Evolutionary conservation across 2,797 vertebrate species (phyloP).

Genomic region (Cryptoprocta ferox): DNA sequence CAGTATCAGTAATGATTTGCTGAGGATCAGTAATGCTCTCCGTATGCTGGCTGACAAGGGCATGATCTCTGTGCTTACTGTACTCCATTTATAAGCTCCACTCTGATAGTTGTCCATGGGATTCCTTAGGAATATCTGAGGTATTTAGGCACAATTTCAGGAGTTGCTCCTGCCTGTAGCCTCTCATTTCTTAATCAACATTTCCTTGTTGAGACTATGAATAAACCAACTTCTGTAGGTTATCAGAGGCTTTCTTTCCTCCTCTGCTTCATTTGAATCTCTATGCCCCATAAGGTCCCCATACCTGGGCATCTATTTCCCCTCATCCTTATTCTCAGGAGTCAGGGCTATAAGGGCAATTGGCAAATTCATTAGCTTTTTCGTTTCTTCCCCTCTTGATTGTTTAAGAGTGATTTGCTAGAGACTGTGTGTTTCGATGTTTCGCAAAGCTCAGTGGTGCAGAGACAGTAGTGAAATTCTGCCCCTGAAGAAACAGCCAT

Average conservation of each 20-base stretch:
- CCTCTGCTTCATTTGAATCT: neutral
- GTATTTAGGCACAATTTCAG: slow-evolving; percentile 50
- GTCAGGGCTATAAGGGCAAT: neutral
- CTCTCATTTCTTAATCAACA: slow-evolving; percentile 52
- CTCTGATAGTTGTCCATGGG: neutral
- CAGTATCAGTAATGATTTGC: slow-evolving; percentile 74
- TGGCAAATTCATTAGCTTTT: neutral
- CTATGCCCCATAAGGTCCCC: neutral
- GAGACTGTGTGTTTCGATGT: neutral
- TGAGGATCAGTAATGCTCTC: slow-evolving; percentile 69
- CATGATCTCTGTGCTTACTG: neutral
- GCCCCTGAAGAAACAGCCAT: neutral
- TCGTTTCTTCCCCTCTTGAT: neutral
- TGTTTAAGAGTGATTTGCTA: slow-evolving; percentile 40
- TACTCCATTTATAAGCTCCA: slow-evolving; percentile 59
- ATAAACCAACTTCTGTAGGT: neutral
- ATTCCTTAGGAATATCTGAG: slow-evolving; percentile 52
- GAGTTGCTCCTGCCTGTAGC: neutral
- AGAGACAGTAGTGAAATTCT: neutral
- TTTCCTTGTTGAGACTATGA: neutral
- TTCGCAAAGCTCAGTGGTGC: slow-evolving; percentile 30
- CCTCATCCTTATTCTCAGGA: neutral
- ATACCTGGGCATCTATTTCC: neutral
- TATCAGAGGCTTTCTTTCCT: neutral
- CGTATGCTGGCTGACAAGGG: slow-evolving; percentile 33